phyloP scores from a whole-genome alignment of 2,888 invertebrate genomes.

The Sesia bembeciformis region DNA sequence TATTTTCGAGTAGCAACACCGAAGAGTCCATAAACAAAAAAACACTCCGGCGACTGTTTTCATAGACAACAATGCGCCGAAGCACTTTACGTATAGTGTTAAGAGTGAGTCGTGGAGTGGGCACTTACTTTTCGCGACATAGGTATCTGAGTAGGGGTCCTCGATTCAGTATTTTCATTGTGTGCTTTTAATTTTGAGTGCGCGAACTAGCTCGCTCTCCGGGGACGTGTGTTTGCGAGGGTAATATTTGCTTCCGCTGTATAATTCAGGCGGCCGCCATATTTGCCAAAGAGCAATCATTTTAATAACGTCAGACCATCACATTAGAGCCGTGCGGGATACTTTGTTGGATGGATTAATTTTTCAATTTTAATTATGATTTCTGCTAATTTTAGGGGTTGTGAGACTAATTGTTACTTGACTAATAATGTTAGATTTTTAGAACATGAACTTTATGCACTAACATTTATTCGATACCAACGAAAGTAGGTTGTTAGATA shows the following conservation, averaged over 20 bases:
- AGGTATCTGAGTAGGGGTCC: slow-evolving; percentile 62
- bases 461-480: too few species aligned
- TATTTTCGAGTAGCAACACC: slow-evolving; percentile 71
- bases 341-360: slow-evolving; percentile 58
- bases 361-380: slow-evolving; percentile 53
- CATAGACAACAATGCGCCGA: slow-evolving; percentile 65
- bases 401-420: too few species aligned
- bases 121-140: slow-evolving; percentile 71
- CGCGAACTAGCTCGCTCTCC: slow-evolving; percentile 76
- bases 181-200: slow-evolving; percentile 79
- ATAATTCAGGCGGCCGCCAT: slow-evolving; percentile 77
- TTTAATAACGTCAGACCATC: slow-evolving; percentile 75
- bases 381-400: neutral
- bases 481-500: too few species aligned
- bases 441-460: too few species aligned
- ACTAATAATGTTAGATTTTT: too few species aligned
- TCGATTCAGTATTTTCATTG: slow-evolving; percentile 75
- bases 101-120: slow-evolving; percentile 60
- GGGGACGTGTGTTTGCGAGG: slow-evolving; percentile 75
- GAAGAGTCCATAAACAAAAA: slow-evolving; percentile 71
- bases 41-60: slow-evolving; percentile 70
- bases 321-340: slow-evolving; percentile 64
- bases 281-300: slow-evolving; percentile 78
- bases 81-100: slow-evolving; percentile 50
- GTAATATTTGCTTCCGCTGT: slow-evolving; percentile 77